Percentiles rank a stretch among this genome's conserved stretches.
phyloP scores from a whole-genome alignment of 2,797 vertebrate species.

The Leucoraja ocellata region DNA sequence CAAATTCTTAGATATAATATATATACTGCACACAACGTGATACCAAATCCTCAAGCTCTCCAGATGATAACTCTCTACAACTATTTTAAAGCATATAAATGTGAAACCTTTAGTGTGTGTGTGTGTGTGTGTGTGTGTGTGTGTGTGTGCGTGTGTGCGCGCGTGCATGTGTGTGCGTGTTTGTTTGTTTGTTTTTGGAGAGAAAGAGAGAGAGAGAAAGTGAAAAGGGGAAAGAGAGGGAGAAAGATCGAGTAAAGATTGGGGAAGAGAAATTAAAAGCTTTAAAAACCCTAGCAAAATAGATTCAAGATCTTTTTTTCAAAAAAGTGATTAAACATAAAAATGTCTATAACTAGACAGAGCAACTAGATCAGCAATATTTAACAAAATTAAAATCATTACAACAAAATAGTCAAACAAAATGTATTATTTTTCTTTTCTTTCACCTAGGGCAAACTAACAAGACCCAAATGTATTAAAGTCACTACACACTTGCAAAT shows the following conservation, averaged over 20 bases:
- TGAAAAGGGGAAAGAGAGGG: too few relatives aligned
- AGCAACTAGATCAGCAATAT: constrained; percentile 57
- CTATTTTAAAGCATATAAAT: constrained; percentile 63
- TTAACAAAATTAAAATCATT: constrained; percentile 58
- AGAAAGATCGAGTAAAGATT: not conserved
- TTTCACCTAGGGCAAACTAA: constrained; percentile 52
- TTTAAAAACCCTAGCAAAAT: constrained; percentile 42
- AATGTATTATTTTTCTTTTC: constrained; percentile 49
- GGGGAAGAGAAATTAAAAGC: constrained; percentile 45
- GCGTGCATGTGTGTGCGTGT: not conserved
- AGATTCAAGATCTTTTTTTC: constrained; percentile 43
- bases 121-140: not conserved
- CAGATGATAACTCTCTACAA: constrained; percentile 60
- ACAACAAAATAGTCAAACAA: constrained; percentile 55
- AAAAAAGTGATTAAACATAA: constrained; percentile 71
- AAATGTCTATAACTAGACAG: constrained; percentile 67
- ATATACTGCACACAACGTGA: constrained; percentile 54
- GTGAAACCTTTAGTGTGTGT: constrained; percentile 48
- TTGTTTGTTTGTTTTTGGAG: not conserved
- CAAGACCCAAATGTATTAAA: constrained; percentile 45
- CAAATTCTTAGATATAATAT: constrained; percentile 53
- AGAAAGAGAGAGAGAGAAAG: not conserved
- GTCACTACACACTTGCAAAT: constrained; percentile 40
- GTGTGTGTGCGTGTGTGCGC: constrained; percentile 53
- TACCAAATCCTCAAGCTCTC: constrained; percentile 58